Evolutionary conservation across 2,797 vertebrate species (phyloP), one percentile per base, ranked within the genome.

Genomic region (Tapera naevia): DNA sequence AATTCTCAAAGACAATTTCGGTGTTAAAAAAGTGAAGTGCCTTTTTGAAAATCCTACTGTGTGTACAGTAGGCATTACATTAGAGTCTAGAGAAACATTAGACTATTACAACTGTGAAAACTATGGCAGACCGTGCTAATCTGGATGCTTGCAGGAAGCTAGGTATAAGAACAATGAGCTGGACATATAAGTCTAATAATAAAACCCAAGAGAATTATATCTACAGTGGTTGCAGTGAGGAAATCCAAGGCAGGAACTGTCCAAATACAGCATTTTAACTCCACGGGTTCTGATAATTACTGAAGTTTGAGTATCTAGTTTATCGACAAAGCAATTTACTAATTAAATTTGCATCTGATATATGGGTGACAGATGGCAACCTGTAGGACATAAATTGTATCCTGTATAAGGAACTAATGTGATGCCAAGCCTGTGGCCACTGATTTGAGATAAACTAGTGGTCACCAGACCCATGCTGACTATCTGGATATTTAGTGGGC

Each of bases 291-390:
- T 81, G 69, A n/a, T 64, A 83, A 74, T 69, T 17, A 48, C 24
- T 56, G 35, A 86, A 88, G 23, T 91, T 62, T 51, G 70, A 89
- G 11, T 41, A 9, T 11, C 17, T 51, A 39, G 30, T 86, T 94
- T 69, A 58, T 33, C 19, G 33, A 51, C 18, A 72, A 88, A 78
- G 54, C 57, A 92, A 83, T 88, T 67, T 75, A 10, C 41, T 92
- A 78, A 80, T 50, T 86, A 61, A 80, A 91, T 88, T 81, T 90
- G 17, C 64, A 75, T 79, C 51, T 86, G 66, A 95, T 94, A 66
- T 79, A 93, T 75, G n/a, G 56, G 33, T 91, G 76, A 79, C 93
- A 94, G 93, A 90, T 95, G 95, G 93, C 41, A 93, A 90, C 35
- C 58, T 70, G 79, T 81, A 95, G 83, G 88, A 84, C 54, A 79